Conservation (phyloP, 2,113 vertebrate species). For the Datnioides undecimradiatus region DNA sequence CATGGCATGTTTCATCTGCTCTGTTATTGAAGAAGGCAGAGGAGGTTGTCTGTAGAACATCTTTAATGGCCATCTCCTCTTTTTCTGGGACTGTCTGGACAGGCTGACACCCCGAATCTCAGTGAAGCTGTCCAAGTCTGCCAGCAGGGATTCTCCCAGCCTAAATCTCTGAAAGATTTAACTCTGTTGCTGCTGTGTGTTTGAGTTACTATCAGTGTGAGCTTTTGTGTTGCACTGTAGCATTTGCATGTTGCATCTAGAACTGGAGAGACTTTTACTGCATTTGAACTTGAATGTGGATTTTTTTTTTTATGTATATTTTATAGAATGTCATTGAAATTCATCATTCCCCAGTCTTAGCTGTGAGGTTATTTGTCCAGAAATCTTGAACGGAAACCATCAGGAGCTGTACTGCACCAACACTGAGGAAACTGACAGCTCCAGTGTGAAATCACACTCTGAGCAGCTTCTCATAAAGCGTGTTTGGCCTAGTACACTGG, state of each 20-base stretch:
- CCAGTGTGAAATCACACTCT: neutral
- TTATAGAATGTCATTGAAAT: neutral
- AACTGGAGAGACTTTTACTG: neutral
- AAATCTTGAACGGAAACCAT: neutral
- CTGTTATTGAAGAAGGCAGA: slow-evolving; percentile 47
- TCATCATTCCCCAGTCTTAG: neutral
- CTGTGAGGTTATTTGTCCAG: neutral
- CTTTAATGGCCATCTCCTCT: slow-evolving; percentile 25
- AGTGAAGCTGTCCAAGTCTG: slow-evolving; percentile 37
- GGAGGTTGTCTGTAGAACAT: slow-evolving; percentile 47
- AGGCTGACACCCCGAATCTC: slow-evolving; percentile 27
- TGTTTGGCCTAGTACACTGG: slow-evolving; percentile 7
- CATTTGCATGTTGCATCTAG: neutral
- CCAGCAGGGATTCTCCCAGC: slow-evolving; percentile 30
- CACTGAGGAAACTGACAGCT: neutral
- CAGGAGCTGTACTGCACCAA: neutral
- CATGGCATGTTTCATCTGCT: slow-evolving; percentile 55
- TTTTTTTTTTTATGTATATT: neutral
- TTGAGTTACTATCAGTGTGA: neutral
- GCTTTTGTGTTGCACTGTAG: neutral
- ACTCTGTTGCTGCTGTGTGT: slow-evolving; percentile 2
- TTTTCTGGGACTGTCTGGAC: slow-evolving; percentile 20
- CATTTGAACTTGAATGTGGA: neutral
- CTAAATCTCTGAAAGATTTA: neutral
- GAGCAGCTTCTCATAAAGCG: neutral